Percentiles rank a stretch among this genome's conserved stretches.
phyloP scores from a whole-genome alignment of 2,888 invertebrate genomes.

The Macroteleia sp. region DNA sequence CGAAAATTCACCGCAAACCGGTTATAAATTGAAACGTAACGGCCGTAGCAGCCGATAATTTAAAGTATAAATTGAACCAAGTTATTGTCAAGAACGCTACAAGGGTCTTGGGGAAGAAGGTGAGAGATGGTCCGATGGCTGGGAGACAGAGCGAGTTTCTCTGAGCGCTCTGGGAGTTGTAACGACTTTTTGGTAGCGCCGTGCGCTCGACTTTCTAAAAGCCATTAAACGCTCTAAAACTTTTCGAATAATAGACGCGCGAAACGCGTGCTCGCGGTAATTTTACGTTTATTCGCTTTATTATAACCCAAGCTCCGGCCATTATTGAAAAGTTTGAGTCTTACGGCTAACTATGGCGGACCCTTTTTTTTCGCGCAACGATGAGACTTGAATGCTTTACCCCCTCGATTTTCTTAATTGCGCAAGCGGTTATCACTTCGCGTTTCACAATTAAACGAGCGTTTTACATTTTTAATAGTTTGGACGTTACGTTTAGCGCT shows the following conservation, averaged over 20 bases:
- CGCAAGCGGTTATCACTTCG: constrained; percentile 49
- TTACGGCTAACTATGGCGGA: constrained; percentile 54
- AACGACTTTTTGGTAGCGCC: constrained; percentile 35
- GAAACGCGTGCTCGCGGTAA: constrained; percentile 75
- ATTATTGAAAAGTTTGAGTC: constrained; percentile 78
- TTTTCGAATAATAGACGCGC: constrained; percentile 77
- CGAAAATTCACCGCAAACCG: constrained; percentile 69
- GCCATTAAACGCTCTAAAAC: constrained; percentile 68
- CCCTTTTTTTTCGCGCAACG: constrained; percentile 31
- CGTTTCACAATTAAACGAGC: constrained; percentile 41
- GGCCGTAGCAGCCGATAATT: constrained; percentile 70
- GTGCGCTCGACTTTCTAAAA: constrained; percentile 45
- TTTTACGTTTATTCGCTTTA: constrained; percentile 76
- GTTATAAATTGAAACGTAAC: constrained; percentile 72
- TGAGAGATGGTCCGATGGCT: constrained; percentile 63
- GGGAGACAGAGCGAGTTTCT: constrained; percentile 66
- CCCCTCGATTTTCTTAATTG: constrained; percentile 52
- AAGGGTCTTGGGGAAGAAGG: constrained; percentile 58
- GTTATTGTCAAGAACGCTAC: constrained; percentile 70
- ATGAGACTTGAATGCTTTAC: constrained; percentile 40
- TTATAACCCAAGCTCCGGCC: constrained; percentile 73
- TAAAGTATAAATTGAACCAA: constrained; percentile 75
- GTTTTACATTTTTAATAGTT: constrained; percentile 32
- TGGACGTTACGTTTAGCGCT: no score
- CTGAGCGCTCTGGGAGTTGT: constrained; percentile 54